A percentile compares a stretch with the other conserved stretches of the same genome.
Conservation (phyloP, 2,113 vertebrate genomes). For the Brachypteracias leptosomus region DNA sequence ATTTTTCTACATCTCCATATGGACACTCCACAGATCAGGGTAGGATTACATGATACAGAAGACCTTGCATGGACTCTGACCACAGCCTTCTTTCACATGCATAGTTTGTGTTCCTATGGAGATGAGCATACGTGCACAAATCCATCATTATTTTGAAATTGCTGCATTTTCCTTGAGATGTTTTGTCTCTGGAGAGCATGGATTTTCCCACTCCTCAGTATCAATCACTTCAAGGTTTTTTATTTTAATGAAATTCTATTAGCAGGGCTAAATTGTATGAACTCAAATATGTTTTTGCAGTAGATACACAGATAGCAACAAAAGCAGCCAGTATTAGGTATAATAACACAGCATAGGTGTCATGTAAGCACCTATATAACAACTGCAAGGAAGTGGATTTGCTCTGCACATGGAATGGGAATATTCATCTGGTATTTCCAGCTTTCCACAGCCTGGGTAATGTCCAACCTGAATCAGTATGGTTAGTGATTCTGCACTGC, state of each 20-base stretch:
- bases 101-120: background rate
- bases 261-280: background rate
- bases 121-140: background rate
- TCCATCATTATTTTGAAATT: background rate
- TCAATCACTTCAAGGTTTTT: background rate
- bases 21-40: background rate
- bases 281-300: background rate
- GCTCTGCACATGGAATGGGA: background rate
- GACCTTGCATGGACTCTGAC: no score
- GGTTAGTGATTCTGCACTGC: background rate
- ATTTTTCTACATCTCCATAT: background rate
- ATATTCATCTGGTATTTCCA: background rate
- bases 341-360: background rate
- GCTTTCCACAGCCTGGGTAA: background rate
- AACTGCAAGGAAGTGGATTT: background rate
- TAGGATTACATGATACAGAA: background rate
- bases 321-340: background rate
- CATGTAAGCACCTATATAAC: background rate
- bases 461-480: background rate
- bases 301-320: background rate
- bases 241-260: background rate
- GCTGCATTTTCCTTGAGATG: background rate
- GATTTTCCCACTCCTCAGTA: background rate
- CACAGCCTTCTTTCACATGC: background rate
- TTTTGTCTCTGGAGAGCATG: background rate